These are phyloP conservation scores for Zeuzera pyrina DNA, from an alignment of 2,888 invertebrate species.

Conservation along the genomic window DNA sequence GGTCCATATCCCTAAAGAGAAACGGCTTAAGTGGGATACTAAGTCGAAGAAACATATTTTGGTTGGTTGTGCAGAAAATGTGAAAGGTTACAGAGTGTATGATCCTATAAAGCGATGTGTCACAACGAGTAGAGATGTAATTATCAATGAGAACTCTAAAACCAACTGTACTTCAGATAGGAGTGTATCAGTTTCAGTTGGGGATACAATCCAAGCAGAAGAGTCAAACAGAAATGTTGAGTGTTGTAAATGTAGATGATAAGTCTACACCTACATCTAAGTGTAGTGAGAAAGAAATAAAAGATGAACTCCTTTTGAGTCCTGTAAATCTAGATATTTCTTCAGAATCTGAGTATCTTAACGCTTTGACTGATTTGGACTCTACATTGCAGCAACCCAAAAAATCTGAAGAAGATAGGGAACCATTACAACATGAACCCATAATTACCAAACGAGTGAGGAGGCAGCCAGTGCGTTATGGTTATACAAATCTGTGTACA, in stretches of 20 bases:
- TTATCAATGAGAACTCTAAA: slow-evolving; percentile 8
- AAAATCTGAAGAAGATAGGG: too few relatives aligned
- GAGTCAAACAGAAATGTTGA: slow-evolving; percentile 1
- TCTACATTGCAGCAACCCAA: too few relatives aligned
- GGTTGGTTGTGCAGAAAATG: slow-evolving; percentile 1
- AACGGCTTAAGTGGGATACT: not conserved
- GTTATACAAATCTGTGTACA: not conserved
- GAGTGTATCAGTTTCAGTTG: slow-evolving; percentile 5
- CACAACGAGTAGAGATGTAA: slow-evolving; percentile 12
- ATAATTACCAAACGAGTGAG: not conserved
- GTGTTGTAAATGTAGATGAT: too few relatives aligned
- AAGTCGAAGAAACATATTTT: slow-evolving; percentile 1
- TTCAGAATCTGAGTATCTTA: too few relatives aligned
- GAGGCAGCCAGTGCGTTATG: not conserved
- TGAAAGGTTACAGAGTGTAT: slow-evolving; percentile 15
- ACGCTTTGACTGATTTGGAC: too few relatives aligned
- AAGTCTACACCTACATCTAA: too few relatives aligned
- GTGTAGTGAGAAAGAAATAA: too few relatives aligned
- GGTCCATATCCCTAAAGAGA: not conserved
- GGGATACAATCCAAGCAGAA: too few relatives aligned
- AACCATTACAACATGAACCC: not conserved
- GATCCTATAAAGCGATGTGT: slow-evolving; percentile 8
- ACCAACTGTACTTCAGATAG: slow-evolving; percentile 4
- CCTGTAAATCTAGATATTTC: too few relatives aligned
- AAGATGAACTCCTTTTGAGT: too few relatives aligned